Evolutionary conservation across 2,113 vertebrate species (phyloP), one percentile per base, ranked within the genome.

Genomic region (Pelmatolapia mariae): DNA sequence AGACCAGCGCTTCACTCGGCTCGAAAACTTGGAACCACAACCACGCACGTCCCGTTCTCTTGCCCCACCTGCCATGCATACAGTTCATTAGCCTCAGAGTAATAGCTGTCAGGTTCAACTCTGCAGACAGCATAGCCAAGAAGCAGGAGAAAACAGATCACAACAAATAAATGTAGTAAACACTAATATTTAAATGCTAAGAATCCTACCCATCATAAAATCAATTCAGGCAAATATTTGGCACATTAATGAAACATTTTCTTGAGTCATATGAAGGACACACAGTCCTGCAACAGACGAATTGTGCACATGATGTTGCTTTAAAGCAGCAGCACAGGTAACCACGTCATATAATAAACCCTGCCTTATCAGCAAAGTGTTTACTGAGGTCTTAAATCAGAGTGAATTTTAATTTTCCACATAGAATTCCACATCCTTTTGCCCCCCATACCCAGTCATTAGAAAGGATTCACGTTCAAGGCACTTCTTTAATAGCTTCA

Each of bases 1-100:
- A 91, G 87, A 89, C 89, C 89, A 86, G 86, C 86, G 73, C 89
- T 94, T 91, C 47, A 73, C 82, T 86, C 57, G 61, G 43, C 88
- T 87, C 12, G 31, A 71, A 85, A 86, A 93, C 50, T 86, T 87
- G 81, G 88, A 83, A 56, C 33, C 29, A 59, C 57, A 79, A 82
- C 79, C 63, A 19, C 45, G 66, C 73, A 53, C 11, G 6, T 87
- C 63, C 52, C 12, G 5, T 90, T 89, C 71, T 90, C 78, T 57
- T 82, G 80, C 86, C 56, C 81, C 89, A 82, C 80, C 86, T 84
- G 84, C 47, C 83, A 80, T 89, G 43, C 36, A 84, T 86, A 87
- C 90, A 93, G 63, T 87, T 56, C 57, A 82, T 57, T 53, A 40
- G 50, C 85, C 86, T 82, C 47, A 66, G 15, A 73, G 56, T 26